phyloP scores from a whole-genome alignment of 1,140 invertebrate species.

The Ceratosolen solmsi region DNA sequence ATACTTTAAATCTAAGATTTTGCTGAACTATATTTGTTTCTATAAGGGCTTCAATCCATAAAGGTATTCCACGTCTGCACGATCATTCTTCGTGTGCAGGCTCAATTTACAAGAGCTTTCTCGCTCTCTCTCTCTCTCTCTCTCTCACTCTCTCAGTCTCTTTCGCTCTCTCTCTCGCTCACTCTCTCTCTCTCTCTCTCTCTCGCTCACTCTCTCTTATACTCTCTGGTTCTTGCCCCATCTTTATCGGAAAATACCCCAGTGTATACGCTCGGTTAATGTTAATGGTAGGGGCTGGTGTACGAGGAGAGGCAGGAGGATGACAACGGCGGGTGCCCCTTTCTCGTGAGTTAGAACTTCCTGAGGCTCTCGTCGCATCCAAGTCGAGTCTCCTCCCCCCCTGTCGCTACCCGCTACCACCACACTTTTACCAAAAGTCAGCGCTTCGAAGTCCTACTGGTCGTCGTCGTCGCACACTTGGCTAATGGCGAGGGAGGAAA shows the following conservation, averaged over 20 bases:
- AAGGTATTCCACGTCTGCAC: neutral
- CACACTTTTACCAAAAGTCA: neutral
- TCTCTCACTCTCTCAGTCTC: slow-evolving; percentile 20
- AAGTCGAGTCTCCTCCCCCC: neutral
- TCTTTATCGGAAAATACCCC: slow-evolving; percentile 55
- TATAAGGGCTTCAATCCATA: neutral
- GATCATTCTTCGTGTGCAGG: neutral
- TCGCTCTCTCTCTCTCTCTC: neutral
- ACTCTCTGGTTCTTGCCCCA: slow-evolving; percentile 6
- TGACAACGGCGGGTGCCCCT: slow-evolving; percentile 53
- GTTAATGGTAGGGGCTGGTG: slow-evolving; percentile 63
- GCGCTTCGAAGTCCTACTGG: neutral
- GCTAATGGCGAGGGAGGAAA: slow-evolving; percentile 62
- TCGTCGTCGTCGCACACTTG: slow-evolving; percentile 45
- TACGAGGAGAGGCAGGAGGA: slow-evolving; percentile 33
- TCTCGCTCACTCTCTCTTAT: slow-evolving; percentile 24
- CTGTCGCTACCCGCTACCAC: neutral
- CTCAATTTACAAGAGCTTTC: slow-evolving; percentile 1
- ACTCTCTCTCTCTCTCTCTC: neutral
- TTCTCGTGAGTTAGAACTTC: slow-evolving; percentile 66
- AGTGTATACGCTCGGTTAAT: slow-evolving; percentile 63
- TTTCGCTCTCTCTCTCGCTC: slow-evolving; percentile 6
- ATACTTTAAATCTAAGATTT: too few relatives aligned
- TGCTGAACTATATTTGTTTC: neutral
- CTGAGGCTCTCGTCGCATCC: slow-evolving; percentile 64